These are phyloP conservation scores for Dermochelys coriacea DNA, from an alignment of 2,797 vertebrate species.

Conservation along the genomic window DNA sequence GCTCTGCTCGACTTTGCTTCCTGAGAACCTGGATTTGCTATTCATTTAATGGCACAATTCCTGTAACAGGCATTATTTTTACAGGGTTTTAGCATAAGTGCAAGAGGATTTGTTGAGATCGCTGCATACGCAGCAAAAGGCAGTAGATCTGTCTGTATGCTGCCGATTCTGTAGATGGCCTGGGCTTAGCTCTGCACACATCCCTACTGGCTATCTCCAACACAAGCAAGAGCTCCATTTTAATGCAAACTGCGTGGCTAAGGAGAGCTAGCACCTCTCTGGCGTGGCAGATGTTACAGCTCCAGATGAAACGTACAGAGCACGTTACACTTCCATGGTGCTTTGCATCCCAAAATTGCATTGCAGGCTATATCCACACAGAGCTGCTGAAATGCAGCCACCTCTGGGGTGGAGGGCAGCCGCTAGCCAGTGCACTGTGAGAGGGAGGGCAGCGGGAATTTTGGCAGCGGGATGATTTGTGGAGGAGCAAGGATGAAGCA, in stretches of 20 bases:
- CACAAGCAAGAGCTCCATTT: not conserved
- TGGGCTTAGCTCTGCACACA: not conserved
- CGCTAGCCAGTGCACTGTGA: not conserved
- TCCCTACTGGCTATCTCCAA: fast-evolving
- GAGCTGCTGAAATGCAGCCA: not conserved
- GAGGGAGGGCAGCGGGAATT: not conserved
- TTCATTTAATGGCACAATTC: not conserved
- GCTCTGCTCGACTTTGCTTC: not conserved
- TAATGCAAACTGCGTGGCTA: not conserved
- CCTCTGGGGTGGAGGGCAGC: not conserved
- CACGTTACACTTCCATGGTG: not conserved
- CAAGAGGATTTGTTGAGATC: conserved; percentile 4
- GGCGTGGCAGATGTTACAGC: not conserved
- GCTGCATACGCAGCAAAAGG: not conserved
- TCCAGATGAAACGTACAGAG: not conserved
- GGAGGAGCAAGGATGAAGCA: not conserved
- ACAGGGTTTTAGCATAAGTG: not conserved
- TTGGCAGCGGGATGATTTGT: not conserved
- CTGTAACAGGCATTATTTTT: not conserved
- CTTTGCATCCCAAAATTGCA: not conserved
- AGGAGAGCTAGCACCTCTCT: not conserved
- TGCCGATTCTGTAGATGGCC: not conserved
- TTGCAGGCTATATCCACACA: not conserved
- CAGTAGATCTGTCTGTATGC: not conserved
- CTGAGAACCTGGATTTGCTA: not conserved